A percentile compares a stretch with the other conserved stretches of the same genome.
These are phyloP conservation scores for Ophion ellenae DNA, from an alignment of 2,888 invertebrate species.

Conservation along the genomic window DNA sequence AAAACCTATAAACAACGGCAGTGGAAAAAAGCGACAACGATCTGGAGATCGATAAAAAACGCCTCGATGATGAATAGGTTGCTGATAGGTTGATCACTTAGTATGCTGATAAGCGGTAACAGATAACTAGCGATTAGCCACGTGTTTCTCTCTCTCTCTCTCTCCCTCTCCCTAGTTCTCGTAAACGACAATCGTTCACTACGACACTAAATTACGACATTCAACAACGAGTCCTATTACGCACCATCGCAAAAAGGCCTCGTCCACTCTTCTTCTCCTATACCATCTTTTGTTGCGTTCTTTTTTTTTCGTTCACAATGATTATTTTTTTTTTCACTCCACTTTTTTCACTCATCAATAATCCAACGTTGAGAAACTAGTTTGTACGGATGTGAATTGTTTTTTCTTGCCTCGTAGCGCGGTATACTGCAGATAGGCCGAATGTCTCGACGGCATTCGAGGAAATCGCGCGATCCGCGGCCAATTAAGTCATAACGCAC, in stretches of 20 bases:
- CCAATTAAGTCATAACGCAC: slow-evolving; percentile 51
- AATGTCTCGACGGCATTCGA: slow-evolving; percentile 32
- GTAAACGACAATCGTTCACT: background rate
- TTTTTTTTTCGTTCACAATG: background rate
- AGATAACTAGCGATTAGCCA: slow-evolving; percentile 26
- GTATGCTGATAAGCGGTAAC: slow-evolving; percentile 26
- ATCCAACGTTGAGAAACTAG: background rate
- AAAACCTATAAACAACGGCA: background rate
- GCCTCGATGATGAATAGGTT: background rate
- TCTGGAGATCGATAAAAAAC: slow-evolving; percentile 6
- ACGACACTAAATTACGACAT: slow-evolving; percentile 51
- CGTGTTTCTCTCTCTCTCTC: background rate
- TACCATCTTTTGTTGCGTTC: background rate
- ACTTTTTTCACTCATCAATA: background rate
- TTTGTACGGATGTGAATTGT: slow-evolving; percentile 3
- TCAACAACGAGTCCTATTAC: slow-evolving; percentile 49
- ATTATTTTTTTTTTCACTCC: background rate
- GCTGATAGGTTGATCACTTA: slow-evolving; percentile 19
- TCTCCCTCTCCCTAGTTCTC: background rate
- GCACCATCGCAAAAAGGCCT: slow-evolving; percentile 47
- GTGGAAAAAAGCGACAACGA: background rate
- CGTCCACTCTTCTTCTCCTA: slow-evolving; percentile 21
- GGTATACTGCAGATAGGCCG: background rate
- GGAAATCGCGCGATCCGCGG: slow-evolving; percentile 35
- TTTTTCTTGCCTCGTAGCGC: background rate